Percentiles rank a stretch among this genome's conserved stretches.
phyloP scores from a whole-genome alignment of 2,888 invertebrate species.

The Plebejus anna region DNA sequence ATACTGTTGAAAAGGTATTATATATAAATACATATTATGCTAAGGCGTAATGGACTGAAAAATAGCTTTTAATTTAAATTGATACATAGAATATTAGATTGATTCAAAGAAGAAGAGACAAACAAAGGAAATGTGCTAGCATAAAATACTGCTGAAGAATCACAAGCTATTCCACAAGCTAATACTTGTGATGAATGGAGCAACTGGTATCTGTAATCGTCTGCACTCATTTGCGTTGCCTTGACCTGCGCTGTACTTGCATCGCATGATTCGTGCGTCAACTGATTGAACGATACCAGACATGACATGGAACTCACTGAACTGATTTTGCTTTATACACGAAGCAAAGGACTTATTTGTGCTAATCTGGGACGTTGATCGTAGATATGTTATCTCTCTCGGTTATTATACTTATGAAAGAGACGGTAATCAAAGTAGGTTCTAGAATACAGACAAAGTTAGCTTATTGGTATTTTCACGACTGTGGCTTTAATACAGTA shows the following conservation, averaged over 20 bases:
- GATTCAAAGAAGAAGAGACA: too few species aligned
- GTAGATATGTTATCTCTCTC: not conserved
- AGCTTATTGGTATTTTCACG: too few species aligned
- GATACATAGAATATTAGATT: too few species aligned
- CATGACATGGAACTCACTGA: not conserved
- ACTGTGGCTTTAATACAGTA: too few species aligned
- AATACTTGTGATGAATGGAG: constrained; percentile 1
- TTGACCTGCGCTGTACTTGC: constrained; percentile 50
- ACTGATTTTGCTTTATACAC: not conserved
- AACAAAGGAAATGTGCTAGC: too few species aligned
- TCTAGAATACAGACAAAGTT: too few species aligned
- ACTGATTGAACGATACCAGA: constrained; percentile 5
- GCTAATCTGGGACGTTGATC: not conserved
- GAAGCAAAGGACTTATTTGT: not conserved
- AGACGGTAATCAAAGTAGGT: not conserved
- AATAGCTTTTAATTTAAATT: too few species aligned
- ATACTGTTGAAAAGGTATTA: too few species aligned
- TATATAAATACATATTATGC: too few species aligned
- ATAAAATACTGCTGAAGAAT: not conserved
- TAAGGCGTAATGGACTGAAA: too few species aligned
- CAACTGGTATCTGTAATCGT: constrained; percentile 2
- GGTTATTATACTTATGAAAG: not conserved
- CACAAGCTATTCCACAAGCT: not conserved
- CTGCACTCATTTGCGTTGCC: constrained; percentile 41
- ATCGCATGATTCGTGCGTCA: constrained; percentile 32